A percentile compares a stretch with the other conserved stretches of the same genome.
phyloP scores from a whole-genome alignment of 2,888 invertebrate genomes.

The Seira ritae region DNA sequence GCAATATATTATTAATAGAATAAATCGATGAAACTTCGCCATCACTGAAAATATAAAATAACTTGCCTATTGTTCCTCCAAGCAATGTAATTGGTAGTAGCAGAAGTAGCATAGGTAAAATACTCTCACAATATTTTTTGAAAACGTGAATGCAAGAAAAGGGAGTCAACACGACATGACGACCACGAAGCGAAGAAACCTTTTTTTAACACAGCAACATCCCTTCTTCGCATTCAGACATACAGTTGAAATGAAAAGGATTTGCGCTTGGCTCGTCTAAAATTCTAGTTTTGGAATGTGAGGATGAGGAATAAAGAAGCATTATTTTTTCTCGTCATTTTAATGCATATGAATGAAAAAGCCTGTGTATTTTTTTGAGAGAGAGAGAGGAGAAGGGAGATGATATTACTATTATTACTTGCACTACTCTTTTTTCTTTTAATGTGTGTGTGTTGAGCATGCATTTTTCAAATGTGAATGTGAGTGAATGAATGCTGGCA shows the following conservation, averaged over 20 bases:
- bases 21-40: too few relatives aligned
- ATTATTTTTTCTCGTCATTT: neutral
- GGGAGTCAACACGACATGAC: neutral
- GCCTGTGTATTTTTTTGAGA: neutral
- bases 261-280: too few relatives aligned
- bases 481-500: neutral
- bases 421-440: neutral
- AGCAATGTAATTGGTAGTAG: neutral
- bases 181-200: neutral
- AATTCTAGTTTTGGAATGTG: constrained; percentile 37
- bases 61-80: too few relatives aligned
- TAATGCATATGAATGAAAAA: neutral
- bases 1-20: too few relatives aligned
- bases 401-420: too few relatives aligned
- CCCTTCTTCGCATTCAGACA: too few relatives aligned
- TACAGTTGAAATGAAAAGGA: too few relatives aligned
- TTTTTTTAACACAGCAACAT: neutral
- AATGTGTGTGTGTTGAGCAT: too few relatives aligned
- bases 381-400: too few relatives aligned
- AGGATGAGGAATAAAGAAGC: neutral
- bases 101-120: neutral
- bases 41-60: too few relatives aligned
- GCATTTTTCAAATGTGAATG: neutral
- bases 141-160: neutral
- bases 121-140: neutral